phyloP scores from a whole-genome alignment of 2,113 vertebrate genomes.

The Hydropotes inermis region DNA sequence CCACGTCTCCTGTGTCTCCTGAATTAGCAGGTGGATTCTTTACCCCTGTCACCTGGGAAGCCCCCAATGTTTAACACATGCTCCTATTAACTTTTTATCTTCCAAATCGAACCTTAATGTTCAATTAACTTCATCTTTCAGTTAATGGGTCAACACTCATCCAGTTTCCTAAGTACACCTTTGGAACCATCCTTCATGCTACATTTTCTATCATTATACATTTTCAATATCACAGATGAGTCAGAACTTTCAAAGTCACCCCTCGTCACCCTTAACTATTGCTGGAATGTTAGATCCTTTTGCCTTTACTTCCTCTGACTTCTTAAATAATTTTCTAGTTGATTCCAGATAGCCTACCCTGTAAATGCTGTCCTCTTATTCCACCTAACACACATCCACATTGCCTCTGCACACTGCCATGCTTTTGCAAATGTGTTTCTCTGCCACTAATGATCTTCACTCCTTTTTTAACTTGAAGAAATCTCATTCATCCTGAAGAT shows the following conservation, averaged over 20 bases:
- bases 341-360: background rate
- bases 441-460: background rate
- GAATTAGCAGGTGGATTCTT: background rate
- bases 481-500: background rate
- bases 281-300: background rate
- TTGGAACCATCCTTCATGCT: background rate
- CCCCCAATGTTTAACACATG: background rate
- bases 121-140: background rate
- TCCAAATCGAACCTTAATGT: background rate
- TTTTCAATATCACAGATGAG: background rate
- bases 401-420: background rate
- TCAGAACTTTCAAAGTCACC: background rate
- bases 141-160: background rate
- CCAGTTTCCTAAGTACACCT: background rate
- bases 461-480: background rate
- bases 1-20: background rate
- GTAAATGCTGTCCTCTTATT: background rate
- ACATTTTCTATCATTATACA: background rate
- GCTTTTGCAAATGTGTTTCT: background rate
- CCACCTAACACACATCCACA: background rate
- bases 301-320: background rate
- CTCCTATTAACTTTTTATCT: background rate
- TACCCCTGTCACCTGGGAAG: background rate
- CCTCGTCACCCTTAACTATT: background rate
- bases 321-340: background rate